phyloP scores from a whole-genome alignment of 2,113 vertebrate genomes.

The Brevimyrus niger region DNA sequence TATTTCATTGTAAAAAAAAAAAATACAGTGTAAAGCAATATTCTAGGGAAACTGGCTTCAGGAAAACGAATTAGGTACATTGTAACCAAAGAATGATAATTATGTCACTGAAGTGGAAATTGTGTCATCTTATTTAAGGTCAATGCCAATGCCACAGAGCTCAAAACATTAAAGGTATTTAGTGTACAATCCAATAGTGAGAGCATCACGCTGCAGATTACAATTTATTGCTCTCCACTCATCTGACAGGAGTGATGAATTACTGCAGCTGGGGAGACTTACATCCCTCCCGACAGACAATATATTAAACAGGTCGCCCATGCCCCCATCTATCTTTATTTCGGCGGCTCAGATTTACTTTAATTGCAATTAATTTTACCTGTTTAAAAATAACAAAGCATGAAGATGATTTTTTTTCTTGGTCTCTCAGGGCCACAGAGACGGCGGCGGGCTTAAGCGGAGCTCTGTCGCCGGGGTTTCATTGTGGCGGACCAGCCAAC shows the following conservation, averaged over 20 bases:
- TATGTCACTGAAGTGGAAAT: neutral
- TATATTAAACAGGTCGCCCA: conserved; percentile 23
- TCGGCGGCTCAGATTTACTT: conserved; percentile 34
- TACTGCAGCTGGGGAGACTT: conserved; percentile 34
- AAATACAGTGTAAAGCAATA: neutral
- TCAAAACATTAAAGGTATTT: conserved; percentile 33
- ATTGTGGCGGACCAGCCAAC: neutral
- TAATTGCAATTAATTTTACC: conserved; percentile 46
- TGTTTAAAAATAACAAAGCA: conserved; percentile 31
- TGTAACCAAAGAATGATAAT: conserved; percentile 1
- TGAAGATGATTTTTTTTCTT: conserved; percentile 16
- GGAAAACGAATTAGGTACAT: neutral
- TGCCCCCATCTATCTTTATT: conserved; percentile 43
- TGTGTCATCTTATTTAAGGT: conserved; percentile 26
- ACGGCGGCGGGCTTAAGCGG: conserved; percentile 19
- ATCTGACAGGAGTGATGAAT: conserved; percentile 47
- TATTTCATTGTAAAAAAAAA: neutral
- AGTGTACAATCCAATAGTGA: conserved; percentile 32
- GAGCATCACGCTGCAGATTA: conserved; percentile 28
- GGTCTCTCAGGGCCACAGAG: conserved; percentile 25
- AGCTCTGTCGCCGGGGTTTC: conserved; percentile 21
- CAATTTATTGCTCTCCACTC: conserved; percentile 47
- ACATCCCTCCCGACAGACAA: conserved; percentile 34
- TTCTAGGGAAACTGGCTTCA: neutral
- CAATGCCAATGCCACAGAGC: conserved; percentile 25